phyloP scores from a whole-genome alignment of 2,888 invertebrate species.

The Iselma pallidipennis region DNA sequence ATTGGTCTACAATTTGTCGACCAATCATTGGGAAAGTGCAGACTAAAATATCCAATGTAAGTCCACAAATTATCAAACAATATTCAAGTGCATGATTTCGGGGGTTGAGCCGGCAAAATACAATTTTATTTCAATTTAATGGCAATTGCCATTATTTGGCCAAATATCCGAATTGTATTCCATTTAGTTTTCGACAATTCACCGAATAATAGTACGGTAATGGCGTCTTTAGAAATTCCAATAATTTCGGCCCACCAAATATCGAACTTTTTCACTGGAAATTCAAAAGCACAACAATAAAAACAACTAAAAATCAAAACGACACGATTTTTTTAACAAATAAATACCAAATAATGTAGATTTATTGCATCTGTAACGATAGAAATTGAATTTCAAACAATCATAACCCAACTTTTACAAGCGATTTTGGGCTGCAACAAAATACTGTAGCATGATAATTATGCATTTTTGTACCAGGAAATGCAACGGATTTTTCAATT shows the following conservation, averaged over 20 bases:
- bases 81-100: conserved; percentile 49
- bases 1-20: conserved; percentile 84
- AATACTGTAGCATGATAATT: too few relatives aligned
- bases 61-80: conserved; percentile 72
- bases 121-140: conserved; percentile 39
- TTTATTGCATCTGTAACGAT: too few relatives aligned
- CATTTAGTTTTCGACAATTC: neutral
- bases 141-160: neutral
- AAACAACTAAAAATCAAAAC: too few relatives aligned
- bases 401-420: neutral
- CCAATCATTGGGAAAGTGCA: conserved; percentile 88
- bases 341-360: too few relatives aligned
- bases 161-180: too few relatives aligned
- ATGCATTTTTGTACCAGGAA: too few relatives aligned
- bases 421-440: neutral
- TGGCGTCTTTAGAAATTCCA: neutral
- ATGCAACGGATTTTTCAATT: too few relatives aligned
- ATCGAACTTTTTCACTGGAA: neutral
- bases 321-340: too few relatives aligned
- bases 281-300: too few relatives aligned
- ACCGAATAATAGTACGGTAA: neutral
- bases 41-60: conserved; percentile 74
- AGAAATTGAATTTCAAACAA: neutral
- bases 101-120: conserved; percentile 49
- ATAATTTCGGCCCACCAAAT: neutral